Evolutionary conservation across 2,888 invertebrate genomes (phyloP), one percentile per base, ranked within the genome.

Genomic region (Cantharis rufa): DNA sequence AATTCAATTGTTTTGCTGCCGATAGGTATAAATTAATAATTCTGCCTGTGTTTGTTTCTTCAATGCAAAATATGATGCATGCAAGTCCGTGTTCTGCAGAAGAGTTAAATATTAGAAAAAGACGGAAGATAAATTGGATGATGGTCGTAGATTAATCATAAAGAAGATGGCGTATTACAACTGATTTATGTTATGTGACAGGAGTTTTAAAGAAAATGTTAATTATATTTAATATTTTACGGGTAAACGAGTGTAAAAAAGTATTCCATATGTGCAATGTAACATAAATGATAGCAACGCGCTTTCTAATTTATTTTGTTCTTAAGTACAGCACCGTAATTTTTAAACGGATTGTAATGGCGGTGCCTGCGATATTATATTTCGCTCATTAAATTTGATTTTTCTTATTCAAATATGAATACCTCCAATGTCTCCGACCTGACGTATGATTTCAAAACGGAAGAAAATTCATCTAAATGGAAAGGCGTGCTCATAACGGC

Each of bases 391-490:
- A 78, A 79, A 75, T 78, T 70, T 69, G 78, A 76, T 76, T 64
- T 71, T 64, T 69, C 70, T 74, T 18, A 24, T 78, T 71, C 27
- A 81, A 87, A 85, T 84, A 87, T 87, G 87, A 89, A 89, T 87
- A 88, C 90, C 83, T 87, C 89, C 82, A 86, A 86, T 83, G 88
- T 88, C 83, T 88, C 88, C 84, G 90, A 90, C 86, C 86, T 87
- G 83, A 87, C 89, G 85, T 95, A 95, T 90, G 96, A 97, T 91
- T 97, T 96, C 89, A 93, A 93, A 87, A 95, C 95, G 88, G 94
- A 94, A 86, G 96, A 96, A 89, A 97, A 96, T 90, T 92, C 93
- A 84, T 92, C 92, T 83, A 97, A 97, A 92, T 98, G 98, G 98
- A 95, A 94, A 87, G 96, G 97, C 81, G 91, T 98, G 82, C 95